Conservation (phyloP, 2,113 vertebrate genomes). For the Rutilus rutilus region DNA sequence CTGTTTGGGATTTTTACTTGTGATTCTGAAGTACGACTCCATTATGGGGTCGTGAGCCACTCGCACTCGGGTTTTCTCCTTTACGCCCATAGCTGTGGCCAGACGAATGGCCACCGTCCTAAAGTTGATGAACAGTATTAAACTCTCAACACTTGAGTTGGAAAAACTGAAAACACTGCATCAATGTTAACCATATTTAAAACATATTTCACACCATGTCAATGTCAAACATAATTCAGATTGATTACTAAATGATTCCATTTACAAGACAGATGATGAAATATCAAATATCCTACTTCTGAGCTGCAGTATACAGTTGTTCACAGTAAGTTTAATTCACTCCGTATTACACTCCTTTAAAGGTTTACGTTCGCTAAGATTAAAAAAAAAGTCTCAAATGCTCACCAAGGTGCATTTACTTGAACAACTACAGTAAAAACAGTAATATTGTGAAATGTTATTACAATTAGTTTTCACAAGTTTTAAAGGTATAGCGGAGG, state of each 20-base stretch:
- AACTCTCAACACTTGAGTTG: not conserved
- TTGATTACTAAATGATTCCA: not conserved
- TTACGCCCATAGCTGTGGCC: constrained; percentile 83
- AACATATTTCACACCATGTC: not conserved
- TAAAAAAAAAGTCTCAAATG: no score
- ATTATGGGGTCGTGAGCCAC: constrained; percentile 80
- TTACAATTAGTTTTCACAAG: no score
- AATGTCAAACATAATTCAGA: not conserved
- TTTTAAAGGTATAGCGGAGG: no score
- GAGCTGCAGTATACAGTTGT: not conserved
- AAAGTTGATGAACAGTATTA: constrained; percentile 19
- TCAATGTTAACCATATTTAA: not conserved
- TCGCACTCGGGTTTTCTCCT: constrained; percentile 80
- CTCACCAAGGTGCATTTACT: no score
- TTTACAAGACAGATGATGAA: not conserved
- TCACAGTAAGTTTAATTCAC: not conserved
- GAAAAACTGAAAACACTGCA: not conserved
- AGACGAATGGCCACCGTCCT: constrained; percentile 82
- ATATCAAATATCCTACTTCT: not conserved
- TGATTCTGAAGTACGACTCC: constrained; percentile 81
- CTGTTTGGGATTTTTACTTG: constrained; percentile 87
- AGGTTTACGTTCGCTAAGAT: no score
- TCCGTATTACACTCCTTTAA: not conserved
- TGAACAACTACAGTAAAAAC: no score
- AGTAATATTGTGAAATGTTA: no score